Evolutionary conservation across 2,888 invertebrate genomes (phyloP).

Genomic region (Mesoligia furuncula): DNA sequence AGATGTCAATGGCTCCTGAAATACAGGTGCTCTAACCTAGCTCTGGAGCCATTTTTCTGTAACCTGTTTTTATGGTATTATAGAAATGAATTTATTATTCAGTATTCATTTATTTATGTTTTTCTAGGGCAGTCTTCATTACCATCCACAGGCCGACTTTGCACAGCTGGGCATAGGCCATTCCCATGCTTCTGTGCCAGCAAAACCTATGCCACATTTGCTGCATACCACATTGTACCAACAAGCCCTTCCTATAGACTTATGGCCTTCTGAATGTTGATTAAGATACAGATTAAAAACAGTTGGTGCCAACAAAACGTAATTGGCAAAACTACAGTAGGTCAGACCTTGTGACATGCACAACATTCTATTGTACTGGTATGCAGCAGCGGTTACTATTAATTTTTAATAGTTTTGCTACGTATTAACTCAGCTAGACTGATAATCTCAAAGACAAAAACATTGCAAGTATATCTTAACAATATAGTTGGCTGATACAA

Average conservation of each 20-base stretch:
- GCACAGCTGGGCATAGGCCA: neutral
- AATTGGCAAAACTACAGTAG: conserved; percentile 43
- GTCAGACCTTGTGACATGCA: conserved; percentile 31
- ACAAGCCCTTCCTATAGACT: neutral
- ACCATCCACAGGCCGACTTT: neutral
- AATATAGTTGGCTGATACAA: too few species aligned
- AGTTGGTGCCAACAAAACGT: conserved; percentile 38
- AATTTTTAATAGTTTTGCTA: neutral
- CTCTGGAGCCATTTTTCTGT: neutral
- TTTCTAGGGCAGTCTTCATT: neutral
- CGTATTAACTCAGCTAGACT: too few species aligned
- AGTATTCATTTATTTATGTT: too few species aligned
- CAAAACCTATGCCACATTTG: neutral
- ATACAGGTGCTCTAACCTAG: neutral
- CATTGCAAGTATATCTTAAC: too few species aligned
- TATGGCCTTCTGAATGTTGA: conserved; percentile 31
- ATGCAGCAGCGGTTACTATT: neutral
- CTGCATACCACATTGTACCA: neutral
- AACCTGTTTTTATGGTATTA: neutral
- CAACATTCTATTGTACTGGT: conserved; percentile 26
- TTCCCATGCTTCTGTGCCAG: neutral
- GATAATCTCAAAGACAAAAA: too few species aligned
- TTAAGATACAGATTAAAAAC: conserved; percentile 29
- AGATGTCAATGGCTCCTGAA: neutral
- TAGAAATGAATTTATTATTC: neutral